phyloP scores from a whole-genome alignment of 2,113 vertebrate genomes.

The Struthio camelus region DNA sequence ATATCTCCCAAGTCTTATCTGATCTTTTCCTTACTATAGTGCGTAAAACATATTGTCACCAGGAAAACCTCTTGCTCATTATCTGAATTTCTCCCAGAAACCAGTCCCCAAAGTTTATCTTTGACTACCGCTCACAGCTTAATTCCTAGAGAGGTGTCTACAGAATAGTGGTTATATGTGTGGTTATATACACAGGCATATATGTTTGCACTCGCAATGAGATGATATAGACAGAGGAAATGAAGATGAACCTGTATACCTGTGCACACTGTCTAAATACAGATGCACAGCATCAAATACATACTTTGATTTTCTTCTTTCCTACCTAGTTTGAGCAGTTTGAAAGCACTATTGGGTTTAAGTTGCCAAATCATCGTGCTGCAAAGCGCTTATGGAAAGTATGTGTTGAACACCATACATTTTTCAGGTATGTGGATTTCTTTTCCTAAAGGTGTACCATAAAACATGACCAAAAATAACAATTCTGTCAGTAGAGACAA shows the following conservation, averaged over 20 bases:
- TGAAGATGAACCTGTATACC: not conserved
- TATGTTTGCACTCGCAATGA: not conserved
- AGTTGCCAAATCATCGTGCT: conserved; percentile 94
- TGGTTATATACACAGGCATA: not conserved
- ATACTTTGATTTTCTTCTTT: conserved; percentile 10
- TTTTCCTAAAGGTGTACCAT: not conserved
- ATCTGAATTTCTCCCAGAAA: not conserved
- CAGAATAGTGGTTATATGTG: not conserved
- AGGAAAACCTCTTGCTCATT: not conserved
- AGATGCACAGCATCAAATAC: not conserved
- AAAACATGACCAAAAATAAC: not conserved
- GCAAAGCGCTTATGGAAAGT: conserved; percentile 98
- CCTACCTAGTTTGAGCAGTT: conserved; percentile 92
- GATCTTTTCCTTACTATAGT: not conserved
- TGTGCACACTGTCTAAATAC: not conserved
- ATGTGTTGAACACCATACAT: conserved; percentile 97
- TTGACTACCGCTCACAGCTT: not conserved
- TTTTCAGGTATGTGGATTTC: conserved; percentile 88
- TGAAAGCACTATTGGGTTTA: conserved; percentile 99
- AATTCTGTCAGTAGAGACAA: not conserved
- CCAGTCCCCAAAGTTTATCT: not conserved
- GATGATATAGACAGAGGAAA: not conserved
- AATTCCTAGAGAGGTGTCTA: not conserved
- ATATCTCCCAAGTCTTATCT: not conserved
- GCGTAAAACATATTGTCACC: not conserved